phyloP scores from a whole-genome alignment of 2,888 invertebrate species.

The Neoitamus cyanurus region DNA sequence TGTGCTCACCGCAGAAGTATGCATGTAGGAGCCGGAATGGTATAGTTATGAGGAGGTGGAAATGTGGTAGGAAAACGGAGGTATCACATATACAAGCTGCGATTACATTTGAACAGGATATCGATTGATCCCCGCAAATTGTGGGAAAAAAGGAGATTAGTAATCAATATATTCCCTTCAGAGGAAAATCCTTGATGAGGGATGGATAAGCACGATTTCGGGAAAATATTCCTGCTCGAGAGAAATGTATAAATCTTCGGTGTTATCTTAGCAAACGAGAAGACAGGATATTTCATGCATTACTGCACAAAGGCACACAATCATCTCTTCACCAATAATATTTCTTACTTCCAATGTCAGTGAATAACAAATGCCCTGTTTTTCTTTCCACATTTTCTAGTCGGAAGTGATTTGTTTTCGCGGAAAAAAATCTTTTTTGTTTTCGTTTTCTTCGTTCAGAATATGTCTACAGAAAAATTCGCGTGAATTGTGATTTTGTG shows the following conservation, averaged over 20 bases:
- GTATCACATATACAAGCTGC: neutral
- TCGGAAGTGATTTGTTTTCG: neutral
- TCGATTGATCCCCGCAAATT: slow-evolving; percentile 26
- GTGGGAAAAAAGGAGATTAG: slow-evolving; percentile 23
- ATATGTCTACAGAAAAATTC: neutral
- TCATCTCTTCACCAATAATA: neutral
- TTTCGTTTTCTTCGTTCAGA: neutral
- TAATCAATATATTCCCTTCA: neutral
- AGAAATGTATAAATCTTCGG: neutral
- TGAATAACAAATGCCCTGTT: neutral
- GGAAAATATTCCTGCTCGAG: neutral
- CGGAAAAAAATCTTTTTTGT: neutral
- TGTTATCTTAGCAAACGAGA: neutral
- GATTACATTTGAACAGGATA: slow-evolving; percentile 25
- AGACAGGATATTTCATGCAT: slow-evolving; percentile 1
- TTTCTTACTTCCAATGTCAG: neutral
- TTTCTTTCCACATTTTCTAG: neutral
- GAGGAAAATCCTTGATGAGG: neutral
- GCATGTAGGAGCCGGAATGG: neutral
- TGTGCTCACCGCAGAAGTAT: neutral
- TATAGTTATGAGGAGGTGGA: neutral
- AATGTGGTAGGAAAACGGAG: neutral
- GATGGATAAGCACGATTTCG: neutral
- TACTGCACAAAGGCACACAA: neutral
- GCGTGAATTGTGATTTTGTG: neutral